Conservation (phyloP, 2,888 invertebrate genomes). For the Physocephala rufipes region DNA sequence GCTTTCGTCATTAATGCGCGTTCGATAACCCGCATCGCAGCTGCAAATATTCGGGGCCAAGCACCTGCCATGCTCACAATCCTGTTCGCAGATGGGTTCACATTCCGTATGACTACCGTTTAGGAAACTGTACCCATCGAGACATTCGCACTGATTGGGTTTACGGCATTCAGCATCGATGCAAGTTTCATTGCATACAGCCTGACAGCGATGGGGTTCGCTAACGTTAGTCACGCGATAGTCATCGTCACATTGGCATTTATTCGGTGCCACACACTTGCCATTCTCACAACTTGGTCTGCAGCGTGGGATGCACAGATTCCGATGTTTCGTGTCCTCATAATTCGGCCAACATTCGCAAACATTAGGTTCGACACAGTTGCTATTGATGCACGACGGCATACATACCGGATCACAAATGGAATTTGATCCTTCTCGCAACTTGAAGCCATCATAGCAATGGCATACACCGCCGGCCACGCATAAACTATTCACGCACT, state of each 20-base stretch:
- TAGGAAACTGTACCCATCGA: slow-evolving; percentile 60
- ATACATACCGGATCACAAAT: slow-evolving; percentile 62
- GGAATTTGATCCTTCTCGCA: slow-evolving; percentile 52
- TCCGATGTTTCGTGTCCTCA: slow-evolving; percentile 56
- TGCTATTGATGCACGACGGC: slow-evolving; percentile 63
- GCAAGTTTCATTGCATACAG: slow-evolving; percentile 55
- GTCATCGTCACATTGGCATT: slow-evolving; percentile 66
- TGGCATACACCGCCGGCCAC: slow-evolving; percentile 67
- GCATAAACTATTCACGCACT: slow-evolving; percentile 66
- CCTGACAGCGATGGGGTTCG: slow-evolving; percentile 53
- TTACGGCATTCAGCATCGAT: slow-evolving; percentile 67
- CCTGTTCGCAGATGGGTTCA: slow-evolving; percentile 54
- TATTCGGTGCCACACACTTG: slow-evolving; percentile 65
- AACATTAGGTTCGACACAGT: slow-evolving; percentile 64
- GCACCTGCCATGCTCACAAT: slow-evolving; percentile 59
- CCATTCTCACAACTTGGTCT: slow-evolving; percentile 63
- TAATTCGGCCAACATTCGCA: slow-evolving; percentile 59
- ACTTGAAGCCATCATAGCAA: slow-evolving; percentile 68
- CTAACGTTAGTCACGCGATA: slow-evolving; percentile 55
- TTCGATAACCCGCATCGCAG: slow-evolving; percentile 66
- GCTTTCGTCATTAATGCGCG: slow-evolving; percentile 43
- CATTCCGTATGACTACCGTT: slow-evolving; percentile 57
- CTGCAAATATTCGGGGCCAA: slow-evolving; percentile 66
- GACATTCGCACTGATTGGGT: slow-evolving; percentile 70
- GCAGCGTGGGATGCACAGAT: slow-evolving; percentile 57